phyloP scores from a whole-genome alignment of 2,797 vertebrate genomes.

The Enteromius trimaculatus region DNA sequence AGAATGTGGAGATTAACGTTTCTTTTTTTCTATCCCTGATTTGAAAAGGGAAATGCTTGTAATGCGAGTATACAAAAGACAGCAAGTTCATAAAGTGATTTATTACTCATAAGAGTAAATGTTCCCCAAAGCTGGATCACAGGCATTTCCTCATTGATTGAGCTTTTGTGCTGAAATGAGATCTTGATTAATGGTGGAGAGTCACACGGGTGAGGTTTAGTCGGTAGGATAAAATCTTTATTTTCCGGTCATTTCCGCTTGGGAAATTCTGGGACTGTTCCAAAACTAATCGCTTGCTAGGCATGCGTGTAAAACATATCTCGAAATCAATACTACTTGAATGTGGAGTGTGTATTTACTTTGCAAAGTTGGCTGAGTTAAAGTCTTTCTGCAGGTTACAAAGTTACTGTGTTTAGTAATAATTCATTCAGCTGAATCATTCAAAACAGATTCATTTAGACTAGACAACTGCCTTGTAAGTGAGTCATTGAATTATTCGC shows the following conservation, averaged over 20 bases:
- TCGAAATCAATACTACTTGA: constrained; percentile 20
- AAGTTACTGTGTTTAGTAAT: neutral
- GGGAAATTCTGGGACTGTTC: constrained; percentile 38
- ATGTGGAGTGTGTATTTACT: neutral
- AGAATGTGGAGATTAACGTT: constrained; percentile 76
- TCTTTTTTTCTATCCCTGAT: constrained; percentile 58
- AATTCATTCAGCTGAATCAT: neutral
- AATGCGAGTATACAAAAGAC: constrained; percentile 58
- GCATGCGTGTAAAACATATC: constrained; percentile 20
- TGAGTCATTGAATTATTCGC: neutral
- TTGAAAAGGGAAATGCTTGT: constrained; percentile 60
- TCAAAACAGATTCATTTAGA: neutral
- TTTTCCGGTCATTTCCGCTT: constrained; percentile 48
- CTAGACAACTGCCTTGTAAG: neutral
- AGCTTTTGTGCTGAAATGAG: constrained; percentile 64
- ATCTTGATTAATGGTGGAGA: constrained; percentile 60
- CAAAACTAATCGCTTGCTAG: constrained; percentile 14
- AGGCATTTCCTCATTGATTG: constrained; percentile 60
- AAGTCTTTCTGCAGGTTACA: neutral
- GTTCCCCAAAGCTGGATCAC: constrained; percentile 61
- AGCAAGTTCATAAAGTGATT: constrained; percentile 61
- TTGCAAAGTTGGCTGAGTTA: neutral
- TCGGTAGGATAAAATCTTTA: constrained; percentile 54
- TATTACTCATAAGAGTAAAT: constrained; percentile 57
- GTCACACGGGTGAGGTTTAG: constrained; percentile 47